Base-by-base conservation (phyloP, 35 echinoderm and acorn worm species). In the Holothuria glaberrima region DNA sequence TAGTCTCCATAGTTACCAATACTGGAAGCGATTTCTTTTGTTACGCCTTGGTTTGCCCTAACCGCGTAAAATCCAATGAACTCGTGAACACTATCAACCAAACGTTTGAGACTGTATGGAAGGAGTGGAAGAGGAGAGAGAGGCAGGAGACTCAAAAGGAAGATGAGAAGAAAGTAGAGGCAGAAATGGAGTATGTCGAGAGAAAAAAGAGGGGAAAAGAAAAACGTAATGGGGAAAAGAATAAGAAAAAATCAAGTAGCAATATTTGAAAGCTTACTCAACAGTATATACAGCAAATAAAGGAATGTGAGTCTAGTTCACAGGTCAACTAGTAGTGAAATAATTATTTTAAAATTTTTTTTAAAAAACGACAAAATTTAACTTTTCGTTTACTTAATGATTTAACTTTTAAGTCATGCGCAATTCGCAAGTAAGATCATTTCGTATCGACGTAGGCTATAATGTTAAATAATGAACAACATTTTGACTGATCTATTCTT, bases 91-190 rank as follows among this genome's bases (percentile, higher is more conserved):
- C 66, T 50, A 71, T 87, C 30, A 87, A 87, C 58, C 85, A 87
- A 35, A 87, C 85, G 6, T 87, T 87, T 41, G 85, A 87, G 25
- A 29, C 65, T 16, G 85, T 87, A 27, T 87, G 85, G 85, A 87
- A 87, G 66, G 85, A 87, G 31, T 87, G 85, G 85, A 87, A 87
- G 85, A 87, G 85, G 28, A 87, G 66, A 31, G 85, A 87, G 66
- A 28, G 28, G 16, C 85, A 87, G 22, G 85, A 44, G 50, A 48
- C 20, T 26, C 61, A 69, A 50, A 67, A 69, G 24, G 85, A 87
- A 50, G 85, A 87, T 28, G 85, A 87, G 44, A 67, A 70, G 63
- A 87, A 87, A 71, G 62, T 87, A 3, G 63, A 67, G 9, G 80
- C 52, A 61, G 54, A 84, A 28, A 27, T 78, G 80, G 80, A 84